Evolutionary conservation across 2,888 invertebrate species (phyloP).

Genomic region (Trissolcus japonicus): DNA sequence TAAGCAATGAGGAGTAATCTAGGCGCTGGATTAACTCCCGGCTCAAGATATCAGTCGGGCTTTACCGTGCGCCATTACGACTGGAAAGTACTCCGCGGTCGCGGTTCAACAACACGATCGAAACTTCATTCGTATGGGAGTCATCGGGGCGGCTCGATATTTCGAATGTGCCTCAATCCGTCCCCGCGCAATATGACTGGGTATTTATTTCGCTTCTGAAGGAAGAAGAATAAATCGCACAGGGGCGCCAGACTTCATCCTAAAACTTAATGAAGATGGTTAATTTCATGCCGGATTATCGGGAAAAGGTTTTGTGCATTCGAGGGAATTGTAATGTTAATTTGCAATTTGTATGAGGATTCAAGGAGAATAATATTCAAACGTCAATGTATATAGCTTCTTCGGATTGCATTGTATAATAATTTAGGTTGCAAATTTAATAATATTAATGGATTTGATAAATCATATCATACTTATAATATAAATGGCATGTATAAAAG

Average conservation of each 20-base stretch:
- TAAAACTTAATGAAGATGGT: slow-evolving; percentile 20
- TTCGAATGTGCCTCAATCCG: slow-evolving; percentile 15
- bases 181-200: slow-evolving; percentile 15
- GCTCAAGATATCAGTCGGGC: slow-evolving; percentile 73
- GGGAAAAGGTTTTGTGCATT: slow-evolving; percentile 7
- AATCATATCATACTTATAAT: too few species aligned
- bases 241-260: slow-evolving; percentile 6
- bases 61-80: slow-evolving; percentile 67
- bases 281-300: slow-evolving; percentile 33
- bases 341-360: slow-evolving; percentile 12
- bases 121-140: slow-evolving; percentile 50
- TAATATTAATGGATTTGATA: too few species aligned
- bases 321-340: slow-evolving; percentile 4
- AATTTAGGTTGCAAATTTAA: neutral
- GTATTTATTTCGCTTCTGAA: slow-evolving; percentile 13
- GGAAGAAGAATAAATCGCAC: slow-evolving; percentile 23
- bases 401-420: neutral
- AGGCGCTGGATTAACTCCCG: slow-evolving; percentile 72
- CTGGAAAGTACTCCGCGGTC: slow-evolving; percentile 52
- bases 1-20: slow-evolving; percentile 73
- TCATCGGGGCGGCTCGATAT: slow-evolving; percentile 37
- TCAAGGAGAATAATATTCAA: neutral
- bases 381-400: neutral
- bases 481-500: too few species aligned
- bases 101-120: slow-evolving; percentile 53